Base-by-base conservation (phyloP, 2,888 invertebrate genomes). In the Callyntrura guangdongensis region DNA sequence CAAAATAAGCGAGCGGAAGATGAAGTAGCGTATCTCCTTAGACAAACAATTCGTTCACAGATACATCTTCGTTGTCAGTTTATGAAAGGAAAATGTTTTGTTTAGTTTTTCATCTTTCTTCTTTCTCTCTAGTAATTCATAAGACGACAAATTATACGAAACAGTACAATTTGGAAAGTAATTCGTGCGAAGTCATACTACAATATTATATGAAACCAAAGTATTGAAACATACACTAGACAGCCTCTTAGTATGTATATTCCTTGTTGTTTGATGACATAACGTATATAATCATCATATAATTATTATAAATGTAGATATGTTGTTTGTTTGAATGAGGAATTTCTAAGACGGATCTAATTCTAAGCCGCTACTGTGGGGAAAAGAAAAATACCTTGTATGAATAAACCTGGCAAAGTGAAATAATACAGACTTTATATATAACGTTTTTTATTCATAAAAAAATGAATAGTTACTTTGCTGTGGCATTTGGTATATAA, bases 1-100 rank as follows among this genome's bases (percentile, higher is more conserved):
- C 82, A 82, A 53, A 79, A 64, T 56, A 79, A 87, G 87, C 81
- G 81, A 69, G 87, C 17, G 82, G 56, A 72, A 88, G 69, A 27
- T 9, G 69, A 72, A 72, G 69, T 53, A 81, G 11, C n/a, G 25
- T 49, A 27, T 79, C 22, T 25, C 56, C 64, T 25, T 53, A 79
- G 25, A 45, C n/a, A 59, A 82, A 56, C 61, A 82, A 59, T 59
- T 12, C 0, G 53, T 49, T 49, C 64, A 49, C 64, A 86, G 3
- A 56, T 53, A 74, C 59, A 36, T 45, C 56, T 8, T 59, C 25
- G 14, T 47, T 45, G 45, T 20, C 45, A n/a, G n/a, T 72, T 12
- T 64, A 36, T 20, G 17, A 45, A 72, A 36, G 56, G 20, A 20
- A 49, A 77, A 49, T 77, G 77, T 47, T 77, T 47, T 77, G 14